A percentile compares a stretch with the other conserved stretches of the same genome.
Evolutionary conservation across 2,888 invertebrate species (phyloP).

Genomic region (Linyphia triangularis): DNA sequence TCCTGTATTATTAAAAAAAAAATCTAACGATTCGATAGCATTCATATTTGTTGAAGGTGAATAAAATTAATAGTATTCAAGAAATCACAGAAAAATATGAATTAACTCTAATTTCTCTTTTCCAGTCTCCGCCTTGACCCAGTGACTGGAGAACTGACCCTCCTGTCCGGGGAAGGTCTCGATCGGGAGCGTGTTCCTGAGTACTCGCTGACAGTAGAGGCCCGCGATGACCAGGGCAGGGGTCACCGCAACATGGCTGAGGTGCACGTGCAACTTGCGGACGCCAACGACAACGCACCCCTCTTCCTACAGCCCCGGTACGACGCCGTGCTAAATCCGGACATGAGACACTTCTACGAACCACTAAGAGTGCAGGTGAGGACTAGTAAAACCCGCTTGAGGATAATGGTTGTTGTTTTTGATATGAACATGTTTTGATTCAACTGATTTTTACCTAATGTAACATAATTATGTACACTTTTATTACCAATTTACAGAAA

Average conservation of each 20-base stretch:
- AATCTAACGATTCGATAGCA: too few species aligned
- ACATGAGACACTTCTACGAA: slow-evolving; percentile 79
- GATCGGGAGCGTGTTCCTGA: slow-evolving; percentile 78
- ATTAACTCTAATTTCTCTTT: too few species aligned
- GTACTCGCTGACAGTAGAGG: slow-evolving; percentile 78
- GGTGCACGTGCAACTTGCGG: slow-evolving; percentile 77
- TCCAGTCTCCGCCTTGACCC: slow-evolving; percentile 75
- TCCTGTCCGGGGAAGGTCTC: slow-evolving; percentile 77
- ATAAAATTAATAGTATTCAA: too few species aligned
- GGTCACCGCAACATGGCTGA: slow-evolving; percentile 75
- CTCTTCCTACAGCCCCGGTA: slow-evolving; percentile 76
- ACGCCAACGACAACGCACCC: slow-evolving; percentile 76
- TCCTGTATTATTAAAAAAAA: too few species aligned
- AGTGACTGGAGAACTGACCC: slow-evolving; percentile 77
- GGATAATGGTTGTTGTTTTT: too few species aligned
- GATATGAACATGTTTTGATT: too few species aligned
- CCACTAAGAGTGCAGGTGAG: slow-evolving; percentile 76
- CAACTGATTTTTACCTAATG: too few species aligned
- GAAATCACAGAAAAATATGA: too few species aligned
- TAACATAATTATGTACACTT: too few species aligned
- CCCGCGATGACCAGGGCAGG: slow-evolving; percentile 78
- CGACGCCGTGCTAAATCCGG: slow-evolving; percentile 84
- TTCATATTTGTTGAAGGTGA: too few species aligned
- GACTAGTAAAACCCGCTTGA: background rate
- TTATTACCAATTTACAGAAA: too few species aligned